These are phyloP conservation scores for Coilia nasus DNA, from an alignment of 2,797 vertebrate genomes.

Conservation along the genomic window DNA sequence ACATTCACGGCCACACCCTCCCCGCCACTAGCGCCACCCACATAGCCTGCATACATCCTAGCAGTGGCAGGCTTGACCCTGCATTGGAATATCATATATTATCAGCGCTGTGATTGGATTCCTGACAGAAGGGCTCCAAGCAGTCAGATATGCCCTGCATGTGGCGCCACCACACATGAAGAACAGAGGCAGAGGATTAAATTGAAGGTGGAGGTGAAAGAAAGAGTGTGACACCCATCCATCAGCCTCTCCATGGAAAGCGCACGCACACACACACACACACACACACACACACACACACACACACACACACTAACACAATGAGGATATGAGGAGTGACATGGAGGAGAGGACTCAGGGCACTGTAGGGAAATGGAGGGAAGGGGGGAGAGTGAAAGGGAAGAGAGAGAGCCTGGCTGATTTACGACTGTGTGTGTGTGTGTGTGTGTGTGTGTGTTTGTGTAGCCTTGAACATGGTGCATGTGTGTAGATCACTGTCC, in stretches of 20 bases:
- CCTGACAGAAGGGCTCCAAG: neutral
- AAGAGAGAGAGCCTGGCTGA: neutral
- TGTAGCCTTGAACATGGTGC: neutral
- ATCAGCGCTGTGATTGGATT: neutral
- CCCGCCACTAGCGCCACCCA: neutral
- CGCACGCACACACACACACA: too few relatives aligned
- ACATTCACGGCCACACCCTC: neutral
- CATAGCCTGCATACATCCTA: neutral
- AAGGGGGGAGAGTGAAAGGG: neutral
- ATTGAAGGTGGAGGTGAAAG: neutral
- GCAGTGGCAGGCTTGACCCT: neutral
- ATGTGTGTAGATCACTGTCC: neutral
- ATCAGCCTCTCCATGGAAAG: neutral
- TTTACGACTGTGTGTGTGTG: neutral
- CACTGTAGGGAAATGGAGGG: neutral
- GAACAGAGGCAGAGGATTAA: neutral
- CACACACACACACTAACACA: too few relatives aligned
- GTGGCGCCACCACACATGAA: neutral
- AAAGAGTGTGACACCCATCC: neutral
- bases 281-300: too few relatives aligned
- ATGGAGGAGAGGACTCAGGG: neutral
- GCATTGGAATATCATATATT: neutral
- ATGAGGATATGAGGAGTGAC: too few relatives aligned
- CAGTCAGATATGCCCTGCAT: neutral
- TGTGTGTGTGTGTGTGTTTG: too few relatives aligned